phyloP scores from a whole-genome alignment of 2,888 invertebrate species.

The Alviniconcha strummeri region DNA sequence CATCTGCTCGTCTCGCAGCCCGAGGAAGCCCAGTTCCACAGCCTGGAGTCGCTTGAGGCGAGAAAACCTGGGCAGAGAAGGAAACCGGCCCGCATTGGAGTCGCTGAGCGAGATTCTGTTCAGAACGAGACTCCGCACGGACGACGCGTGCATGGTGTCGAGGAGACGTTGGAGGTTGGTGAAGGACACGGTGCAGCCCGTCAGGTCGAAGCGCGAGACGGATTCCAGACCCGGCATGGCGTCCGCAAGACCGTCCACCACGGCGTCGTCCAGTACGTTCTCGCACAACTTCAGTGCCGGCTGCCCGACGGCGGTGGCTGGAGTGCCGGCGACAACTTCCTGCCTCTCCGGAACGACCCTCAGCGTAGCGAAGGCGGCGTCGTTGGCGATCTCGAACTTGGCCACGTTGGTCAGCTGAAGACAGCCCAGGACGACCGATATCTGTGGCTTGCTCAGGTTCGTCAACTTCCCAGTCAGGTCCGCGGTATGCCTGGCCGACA shows the following conservation, averaged over 20 bases:
- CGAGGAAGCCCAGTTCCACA: constrained; percentile 11
- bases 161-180: constrained; percentile 18
- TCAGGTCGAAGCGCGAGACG: constrained; percentile 12
- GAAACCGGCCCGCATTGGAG: neutral
- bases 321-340: neutral
- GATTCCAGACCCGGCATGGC: constrained; percentile 25
- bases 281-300: constrained; percentile 29
- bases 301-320: neutral
- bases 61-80: constrained; percentile 11
- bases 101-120: constrained; percentile 5
- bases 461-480: constrained; percentile 18
- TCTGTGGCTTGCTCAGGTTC: neutral
- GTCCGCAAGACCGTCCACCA: neutral
- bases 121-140: constrained; percentile 8
- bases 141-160: neutral
- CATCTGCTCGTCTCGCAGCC: constrained; percentile 22
- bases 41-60: constrained; percentile 24
- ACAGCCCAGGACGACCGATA: constrained; percentile 16
- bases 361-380: neutral
- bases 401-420: constrained; percentile 23
- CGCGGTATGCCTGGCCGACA: constrained; percentile 9
- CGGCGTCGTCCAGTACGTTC: neutral
- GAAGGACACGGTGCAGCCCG: constrained; percentile 10
- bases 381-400: neutral
- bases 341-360: neutral